Conservation (phyloP, 2,113 vertebrate genomes). For the Pseudopipra pipra region DNA sequence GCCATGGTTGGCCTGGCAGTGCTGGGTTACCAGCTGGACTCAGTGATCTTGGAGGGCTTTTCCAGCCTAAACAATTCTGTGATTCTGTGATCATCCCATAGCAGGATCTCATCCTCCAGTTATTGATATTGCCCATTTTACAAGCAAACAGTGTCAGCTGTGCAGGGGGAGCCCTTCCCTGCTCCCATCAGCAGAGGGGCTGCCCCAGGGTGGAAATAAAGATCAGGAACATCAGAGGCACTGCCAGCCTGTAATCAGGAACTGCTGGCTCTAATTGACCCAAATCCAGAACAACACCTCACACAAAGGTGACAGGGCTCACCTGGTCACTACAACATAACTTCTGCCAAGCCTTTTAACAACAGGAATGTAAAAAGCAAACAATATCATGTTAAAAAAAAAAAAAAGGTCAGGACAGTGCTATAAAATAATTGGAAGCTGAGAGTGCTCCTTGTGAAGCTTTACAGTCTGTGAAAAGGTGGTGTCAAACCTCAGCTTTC, state of each 20-base stretch:
- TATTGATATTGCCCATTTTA: background rate
- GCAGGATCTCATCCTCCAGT: background rate
- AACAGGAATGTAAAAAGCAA: background rate
- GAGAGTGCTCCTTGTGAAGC: background rate
- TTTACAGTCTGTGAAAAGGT: background rate
- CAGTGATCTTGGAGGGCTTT: background rate
- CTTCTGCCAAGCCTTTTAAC: background rate
- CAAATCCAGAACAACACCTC: background rate
- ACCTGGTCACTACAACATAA: background rate
- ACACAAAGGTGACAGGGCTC: background rate
- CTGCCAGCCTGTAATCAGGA: background rate
- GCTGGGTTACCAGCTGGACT: background rate
- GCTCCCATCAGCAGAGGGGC: background rate
- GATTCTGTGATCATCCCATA: background rate
- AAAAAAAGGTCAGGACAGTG: background rate
- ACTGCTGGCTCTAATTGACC: background rate
- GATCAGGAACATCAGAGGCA: background rate
- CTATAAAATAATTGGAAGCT: background rate
- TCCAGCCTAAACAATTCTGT: background rate
- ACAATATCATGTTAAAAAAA: background rate
- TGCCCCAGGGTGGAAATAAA: background rate
- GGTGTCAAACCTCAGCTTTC: background rate
- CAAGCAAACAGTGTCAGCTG: background rate
- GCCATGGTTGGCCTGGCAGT: background rate
- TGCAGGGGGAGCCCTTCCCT: background rate